Evolutionary conservation across 2,797 vertebrate species (phyloP), one percentile per base, ranked within the genome.

Genomic region (Dipus sagitta): DNA sequence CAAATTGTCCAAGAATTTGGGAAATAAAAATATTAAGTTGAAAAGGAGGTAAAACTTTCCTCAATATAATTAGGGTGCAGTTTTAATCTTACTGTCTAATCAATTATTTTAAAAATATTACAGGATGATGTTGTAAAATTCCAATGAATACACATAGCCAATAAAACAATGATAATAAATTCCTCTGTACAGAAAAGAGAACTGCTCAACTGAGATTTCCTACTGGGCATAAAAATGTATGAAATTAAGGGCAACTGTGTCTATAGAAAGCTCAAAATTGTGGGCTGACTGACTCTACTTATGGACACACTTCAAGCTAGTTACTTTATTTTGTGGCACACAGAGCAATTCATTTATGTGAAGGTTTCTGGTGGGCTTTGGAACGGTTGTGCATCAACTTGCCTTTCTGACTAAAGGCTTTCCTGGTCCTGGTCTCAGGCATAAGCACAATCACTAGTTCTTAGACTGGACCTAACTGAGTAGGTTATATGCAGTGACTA

Each of bases 21-120:
- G n/a, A 60, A 95, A 95, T 76, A 94, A 97, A 97, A 96, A 96
- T 92, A 84, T 90, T 78, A 97, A 64, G 14, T 88, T 95, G 54
- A 84, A 96, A n/a, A 4, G 83, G 82, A 91, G 32, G 58, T 92
- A 97, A 96, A 95, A 94, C 28, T 96, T 96, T 81, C 94, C 75
- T 84, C 77, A 65, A 87, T 81, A 88, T 96, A 98, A 97, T 97
- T 97, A 97, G 97, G 95, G 85, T 92, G 75, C 34, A 78, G 92
- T 97, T 98, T 97, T 58, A 58, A 13, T 86, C 96, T 95, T 97
- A 97, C 96, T 97, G 76, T 93, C 81, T 96, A 91, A 97, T 97
- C 90, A 96, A 93, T 97, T 97, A 95, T 92, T 97, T 97, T 58
- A 95, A 96, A 97, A 84, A 3, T 34, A 80, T 28, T 90, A 71